Evolutionary conservation across 1,140 invertebrate genomes (phyloP).

Genomic region (Heliconius nattereri): DNA sequence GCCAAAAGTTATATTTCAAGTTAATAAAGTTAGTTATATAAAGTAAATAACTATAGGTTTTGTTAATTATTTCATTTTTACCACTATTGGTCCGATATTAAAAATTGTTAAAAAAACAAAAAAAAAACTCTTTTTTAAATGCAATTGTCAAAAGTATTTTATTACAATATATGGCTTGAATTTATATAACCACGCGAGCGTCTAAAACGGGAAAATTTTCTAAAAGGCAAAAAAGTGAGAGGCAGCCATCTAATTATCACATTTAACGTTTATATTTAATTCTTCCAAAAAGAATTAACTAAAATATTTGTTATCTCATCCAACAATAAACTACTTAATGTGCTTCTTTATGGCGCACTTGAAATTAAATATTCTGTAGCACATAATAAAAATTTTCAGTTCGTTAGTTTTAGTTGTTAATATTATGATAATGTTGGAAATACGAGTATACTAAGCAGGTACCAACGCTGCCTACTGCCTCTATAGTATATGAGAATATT

Average conservation of each 20-base stretch:
- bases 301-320: conserved; percentile 40
- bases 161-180: neutral
- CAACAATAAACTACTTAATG: conserved; percentile 55
- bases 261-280: conserved; percentile 24
- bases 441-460: conserved; percentile 18
- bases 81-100: neutral
- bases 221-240: conserved; percentile 31
- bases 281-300: conserved; percentile 30
- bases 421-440: conserved; percentile 52
- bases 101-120: neutral
- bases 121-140: too few species aligned
- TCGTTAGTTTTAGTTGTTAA: conserved; percentile 52
- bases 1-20: neutral
- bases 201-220: neutral
- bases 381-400: conserved; percentile 54
- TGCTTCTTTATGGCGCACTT: conserved; percentile 57
- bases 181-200: neutral
- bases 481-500: conserved; percentile 36
- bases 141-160: too few species aligned
- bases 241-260: conserved; percentile 33
- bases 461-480: neutral
- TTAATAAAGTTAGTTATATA: neutral
- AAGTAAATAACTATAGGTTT: too few species aligned
- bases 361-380: conserved; percentile 55
- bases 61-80: too few species aligned